Percentiles rank a stretch among this genome's conserved stretches.
Evolutionary conservation across 2,797 vertebrate genomes (phyloP).

Genomic region (Cyprinodon diabolis): DNA sequence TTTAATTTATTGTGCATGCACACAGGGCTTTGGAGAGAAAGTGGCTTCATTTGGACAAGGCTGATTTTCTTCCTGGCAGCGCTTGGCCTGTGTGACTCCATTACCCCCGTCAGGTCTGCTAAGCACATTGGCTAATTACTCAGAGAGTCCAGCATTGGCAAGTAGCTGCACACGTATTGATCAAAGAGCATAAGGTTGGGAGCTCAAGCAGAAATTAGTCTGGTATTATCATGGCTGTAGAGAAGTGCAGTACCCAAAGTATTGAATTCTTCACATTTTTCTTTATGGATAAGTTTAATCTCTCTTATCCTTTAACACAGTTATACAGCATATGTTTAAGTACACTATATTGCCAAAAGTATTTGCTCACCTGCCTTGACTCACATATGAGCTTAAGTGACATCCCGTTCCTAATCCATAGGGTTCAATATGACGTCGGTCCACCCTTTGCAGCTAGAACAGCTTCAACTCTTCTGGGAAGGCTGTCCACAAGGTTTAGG

Average conservation of each 20-base stretch:
- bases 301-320: too few species aligned
- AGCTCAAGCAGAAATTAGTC: slow-evolving; percentile 77
- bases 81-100: slow-evolving; percentile 62
- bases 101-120: slow-evolving; percentile 67
- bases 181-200: slow-evolving; percentile 69
- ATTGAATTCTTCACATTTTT: neutral
- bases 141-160: slow-evolving; percentile 78
- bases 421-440: too few species aligned
- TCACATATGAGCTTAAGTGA: too few species aligned
- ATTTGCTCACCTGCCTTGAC: too few species aligned
- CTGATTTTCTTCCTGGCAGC: slow-evolving; percentile 63
- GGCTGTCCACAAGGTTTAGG: too few species aligned
- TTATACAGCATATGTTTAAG: too few species aligned
- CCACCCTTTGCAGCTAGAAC: too few species aligned
- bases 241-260: neutral
- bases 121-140: slow-evolving; percentile 79
- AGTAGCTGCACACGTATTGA: slow-evolving; percentile 79
- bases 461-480: too few species aligned
- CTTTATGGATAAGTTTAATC: neutral
- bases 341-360: too few species aligned
- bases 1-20: slow-evolving; percentile 22
- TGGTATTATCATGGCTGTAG: slow-evolving; percentile 61
- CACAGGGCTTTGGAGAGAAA: slow-evolving; percentile 37
- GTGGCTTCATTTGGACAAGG: slow-evolving; percentile 42
- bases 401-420: too few species aligned